These are phyloP conservation scores for Caenorhabditis auriculariae DNA, from an alignment of 2,888 invertebrate genomes.

Conservation along the genomic window DNA sequence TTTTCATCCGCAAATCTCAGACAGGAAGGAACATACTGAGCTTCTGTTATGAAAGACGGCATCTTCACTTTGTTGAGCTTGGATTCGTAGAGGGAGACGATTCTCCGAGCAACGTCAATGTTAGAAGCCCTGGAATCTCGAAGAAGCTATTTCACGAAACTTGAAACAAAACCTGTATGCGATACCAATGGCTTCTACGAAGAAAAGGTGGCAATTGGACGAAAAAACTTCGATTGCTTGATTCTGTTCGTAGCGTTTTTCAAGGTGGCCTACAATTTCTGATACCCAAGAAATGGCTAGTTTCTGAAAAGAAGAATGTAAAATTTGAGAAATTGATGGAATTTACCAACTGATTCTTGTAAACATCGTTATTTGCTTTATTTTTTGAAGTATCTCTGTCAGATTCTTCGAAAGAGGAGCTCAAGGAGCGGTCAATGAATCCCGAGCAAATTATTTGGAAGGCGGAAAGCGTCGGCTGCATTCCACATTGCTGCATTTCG, in stretches of 20 bases:
- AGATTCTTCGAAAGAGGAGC: constrained; percentile 13
- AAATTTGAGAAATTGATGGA: not conserved
- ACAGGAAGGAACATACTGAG: constrained; percentile 17
- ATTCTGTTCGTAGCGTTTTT: too few relatives aligned
- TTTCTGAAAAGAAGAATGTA: constrained; percentile 6
- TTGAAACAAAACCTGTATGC: constrained; percentile 7
- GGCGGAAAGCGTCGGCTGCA: constrained; percentile 35
- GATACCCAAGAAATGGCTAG: constrained; percentile 32
- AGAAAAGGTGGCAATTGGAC: constrained; percentile 27
- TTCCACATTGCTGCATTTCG: constrained; percentile 36
- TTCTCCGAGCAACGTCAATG: constrained; percentile 35
- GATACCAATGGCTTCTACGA: constrained; percentile 33
- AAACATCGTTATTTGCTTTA: constrained; percentile 6
- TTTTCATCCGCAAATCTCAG: constrained; percentile 8
- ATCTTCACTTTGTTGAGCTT: constrained; percentile 47
- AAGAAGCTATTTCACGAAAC: too few relatives aligned
- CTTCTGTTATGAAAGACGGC: constrained; percentile 40
- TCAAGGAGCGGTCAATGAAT: constrained; percentile 16
- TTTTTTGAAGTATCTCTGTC: constrained; percentile 7
- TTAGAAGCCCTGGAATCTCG: constrained; percentile 24
- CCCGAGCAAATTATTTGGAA: constrained; percentile 27
- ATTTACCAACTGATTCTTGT: constrained; percentile 12
- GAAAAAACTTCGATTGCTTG: constrained; percentile 10
- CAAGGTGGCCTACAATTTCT: constrained; percentile 36
- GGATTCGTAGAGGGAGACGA: constrained; percentile 40